These are phyloP conservation scores for Lagorchestes hirsutus DNA, from an alignment of 2,797 vertebrate genomes.

Conservation along the genomic window DNA sequence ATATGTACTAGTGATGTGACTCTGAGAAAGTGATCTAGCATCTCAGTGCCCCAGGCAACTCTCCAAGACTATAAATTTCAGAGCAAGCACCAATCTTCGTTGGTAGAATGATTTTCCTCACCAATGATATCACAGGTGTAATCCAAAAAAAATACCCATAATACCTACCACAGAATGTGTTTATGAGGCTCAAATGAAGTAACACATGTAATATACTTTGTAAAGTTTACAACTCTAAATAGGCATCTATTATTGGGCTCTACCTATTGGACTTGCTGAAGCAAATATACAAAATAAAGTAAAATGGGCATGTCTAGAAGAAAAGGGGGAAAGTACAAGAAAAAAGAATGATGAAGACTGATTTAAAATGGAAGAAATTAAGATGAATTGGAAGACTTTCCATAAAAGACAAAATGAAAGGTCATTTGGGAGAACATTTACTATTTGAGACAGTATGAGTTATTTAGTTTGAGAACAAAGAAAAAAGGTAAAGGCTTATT, in stretches of 20 bases:
- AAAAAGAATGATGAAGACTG: not conserved
- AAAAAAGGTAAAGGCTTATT: not conserved
- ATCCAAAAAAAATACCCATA: not conserved
- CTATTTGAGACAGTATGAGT: not conserved
- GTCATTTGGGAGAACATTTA: not conserved
- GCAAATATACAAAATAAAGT: not conserved
- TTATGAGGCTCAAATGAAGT: not conserved
- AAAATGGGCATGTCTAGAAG: not conserved
- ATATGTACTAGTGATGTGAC: not conserved
- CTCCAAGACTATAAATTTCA: not conserved
- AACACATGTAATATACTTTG: not conserved
- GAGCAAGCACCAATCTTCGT: not conserved
- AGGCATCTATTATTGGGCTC: not conserved
- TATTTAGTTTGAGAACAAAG: not conserved
- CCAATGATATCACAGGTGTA: not conserved
- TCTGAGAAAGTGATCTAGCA: not conserved
- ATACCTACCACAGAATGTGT: not conserved
- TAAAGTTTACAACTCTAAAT: not conserved
- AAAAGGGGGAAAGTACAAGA: not conserved
- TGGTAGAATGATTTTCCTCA: not conserved
- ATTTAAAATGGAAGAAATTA: not conserved
- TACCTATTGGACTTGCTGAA: not conserved
- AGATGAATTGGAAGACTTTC: constrained; percentile 4
- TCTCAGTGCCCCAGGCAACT: not conserved
- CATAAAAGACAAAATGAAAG: constrained; percentile 17